A percentile compares a stretch with the other conserved stretches of the same genome.
phyloP scores from a whole-genome alignment of 2,113 vertebrate genomes.

The Xyrauchen texanus region DNA sequence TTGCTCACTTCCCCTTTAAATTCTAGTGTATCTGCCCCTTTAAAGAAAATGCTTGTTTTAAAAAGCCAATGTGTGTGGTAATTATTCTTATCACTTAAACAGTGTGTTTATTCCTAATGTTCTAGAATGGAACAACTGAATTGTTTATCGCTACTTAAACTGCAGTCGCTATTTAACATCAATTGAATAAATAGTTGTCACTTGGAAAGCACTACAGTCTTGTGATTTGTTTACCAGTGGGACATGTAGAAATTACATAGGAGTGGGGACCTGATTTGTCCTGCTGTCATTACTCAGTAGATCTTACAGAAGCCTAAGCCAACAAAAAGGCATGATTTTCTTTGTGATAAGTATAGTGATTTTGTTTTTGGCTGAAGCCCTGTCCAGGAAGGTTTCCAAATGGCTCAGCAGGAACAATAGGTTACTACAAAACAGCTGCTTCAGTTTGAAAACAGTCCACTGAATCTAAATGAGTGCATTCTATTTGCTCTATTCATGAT shows the following conservation, averaged over 20 bases:
- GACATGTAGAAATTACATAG: constrained; percentile 29
- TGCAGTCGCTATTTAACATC: constrained; percentile 31
- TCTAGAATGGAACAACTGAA: constrained; percentile 41
- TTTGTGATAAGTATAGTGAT: constrained; percentile 52
- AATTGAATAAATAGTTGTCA: constrained; percentile 54
- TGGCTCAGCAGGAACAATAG: constrained; percentile 30
- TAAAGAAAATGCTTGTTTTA: constrained; percentile 9
- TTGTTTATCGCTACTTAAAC: constrained; percentile 48
- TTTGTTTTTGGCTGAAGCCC: constrained; percentile 47
- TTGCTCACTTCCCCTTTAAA: no score
- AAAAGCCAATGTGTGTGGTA: constrained; percentile 28
- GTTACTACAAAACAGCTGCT: constrained; percentile 44
- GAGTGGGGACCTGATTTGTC: constrained; percentile 39
- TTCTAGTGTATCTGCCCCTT: no score
- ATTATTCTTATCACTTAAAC: constrained; percentile 34
- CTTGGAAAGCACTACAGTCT: constrained; percentile 30
- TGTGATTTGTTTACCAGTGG: constrained; percentile 35
- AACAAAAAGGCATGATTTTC: constrained; percentile 49
- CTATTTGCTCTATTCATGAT: no score
- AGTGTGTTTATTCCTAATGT: constrained; percentile 33
- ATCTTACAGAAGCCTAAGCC: constrained; percentile 21
- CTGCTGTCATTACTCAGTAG: constrained; percentile 27
- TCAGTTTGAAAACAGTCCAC: neutral
- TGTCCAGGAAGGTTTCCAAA: constrained; percentile 50
- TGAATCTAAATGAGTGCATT: no score